Evolutionary conservation across 2,113 vertebrate species (phyloP), one percentile per base, ranked within the genome.

Genomic region (Plecotus auritus): DNA sequence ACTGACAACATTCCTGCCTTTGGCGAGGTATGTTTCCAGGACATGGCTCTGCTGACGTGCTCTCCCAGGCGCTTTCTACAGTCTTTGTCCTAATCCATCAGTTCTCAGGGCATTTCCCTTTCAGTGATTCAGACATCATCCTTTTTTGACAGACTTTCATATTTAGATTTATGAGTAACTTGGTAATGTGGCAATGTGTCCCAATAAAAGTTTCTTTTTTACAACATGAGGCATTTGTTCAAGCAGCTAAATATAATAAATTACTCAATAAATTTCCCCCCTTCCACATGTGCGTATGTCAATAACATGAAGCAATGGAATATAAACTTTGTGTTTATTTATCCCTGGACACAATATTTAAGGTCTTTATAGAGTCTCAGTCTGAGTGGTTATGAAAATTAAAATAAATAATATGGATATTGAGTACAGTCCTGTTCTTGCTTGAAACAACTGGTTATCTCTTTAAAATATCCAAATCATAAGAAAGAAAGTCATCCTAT

Each of bases 111-210:
- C 45, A 85, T 42, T 88, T 81, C 35, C 8, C 26, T 90, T 40
- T 82, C 20, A 76, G 45, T 47, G 32, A 95, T 80, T 66, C 28
- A 51, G 40, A 88, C 16, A 45, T 20, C n/a, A 82, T 70, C 5
- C 9, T 59, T 85, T 49, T 94, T 67, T 69, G 10, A 16, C 42
- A 64, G 56, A 67, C 47, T 95, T 91, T 73, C 37, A 45, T 56
- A 30, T 85, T 95, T 93, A 84, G 35, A 74, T 74, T 87, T 96
- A 54, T 84, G 88, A 93, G 81, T 83, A 70, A 56, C 76, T 76
- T 90, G 47, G n/a, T 84, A 64, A 66, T 90, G 32, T 83, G 64
- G 47, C 77, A 49, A 76, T 90, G 42, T 22, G 28, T 88, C 49
- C 42, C 23, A 56, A 22, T n/a, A 76, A 67, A 64, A 64, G 51